Base-by-base conservation (phyloP, 2,113 vertebrate genomes). In the Oncorhynchus tshawytscha region DNA sequence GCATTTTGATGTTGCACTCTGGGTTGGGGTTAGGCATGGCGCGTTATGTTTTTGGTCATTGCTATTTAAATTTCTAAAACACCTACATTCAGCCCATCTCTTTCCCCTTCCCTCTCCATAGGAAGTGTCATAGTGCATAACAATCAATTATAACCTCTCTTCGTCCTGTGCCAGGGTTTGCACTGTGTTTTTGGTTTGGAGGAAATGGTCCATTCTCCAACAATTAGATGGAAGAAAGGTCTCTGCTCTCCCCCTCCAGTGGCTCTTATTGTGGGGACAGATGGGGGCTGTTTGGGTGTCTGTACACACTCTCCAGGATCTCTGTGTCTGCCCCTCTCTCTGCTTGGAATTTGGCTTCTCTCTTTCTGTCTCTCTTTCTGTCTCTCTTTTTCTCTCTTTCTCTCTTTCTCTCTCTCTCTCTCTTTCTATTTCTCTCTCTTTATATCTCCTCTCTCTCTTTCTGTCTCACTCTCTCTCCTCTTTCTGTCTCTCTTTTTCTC, bases 261-360 rank as follows among this genome's bases (percentile, higher is more conserved):
- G 66, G 67, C 70, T 54, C 51, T 62, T n/a, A 62, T 22, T 62
- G 18, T 24, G 67, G 27, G 49, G 70, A 75, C 77, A 85, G 79
- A 84, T 82, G 82, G 85, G 65, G 66, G 5, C 54, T 59, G 66
- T 81, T 59, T 60, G 66, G 29, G 45, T 62, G n/a, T 22, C 59
- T 62, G 16, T 29, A 70, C 24, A 7, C 66, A 75, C 20, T 22
- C 27, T 76, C 49, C 24, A 62, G 59, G 24, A 67, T 29, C 54
- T 68, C 70, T 34, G 4, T 18, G 27, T n/a, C 31, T 39, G 16
- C 29, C 16, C 18, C 29, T 34, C 18, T 39, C 29, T 18, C 29
- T 67, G 27, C 22, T 29, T 29, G 24, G 25, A n/a, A 66, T 15
- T 27, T n/a, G 9, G 60, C 11, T n/a, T 6, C 25, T 29, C 24